Conservation (phyloP, 2,797 vertebrate genomes). For the Macropus fuliginosus region DNA sequence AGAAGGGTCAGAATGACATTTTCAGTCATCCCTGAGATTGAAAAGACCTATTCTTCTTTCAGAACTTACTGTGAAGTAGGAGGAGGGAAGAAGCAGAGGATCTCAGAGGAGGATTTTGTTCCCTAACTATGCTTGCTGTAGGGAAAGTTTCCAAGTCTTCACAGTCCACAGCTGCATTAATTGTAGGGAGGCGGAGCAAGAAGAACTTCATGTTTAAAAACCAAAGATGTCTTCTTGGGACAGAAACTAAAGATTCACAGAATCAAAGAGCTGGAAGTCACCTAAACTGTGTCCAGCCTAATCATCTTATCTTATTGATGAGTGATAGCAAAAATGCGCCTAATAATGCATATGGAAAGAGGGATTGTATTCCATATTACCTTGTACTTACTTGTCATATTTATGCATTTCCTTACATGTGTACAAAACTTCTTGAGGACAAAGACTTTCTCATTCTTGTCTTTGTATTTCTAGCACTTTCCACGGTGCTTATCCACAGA, state of each 20-base stretch:
- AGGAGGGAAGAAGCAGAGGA: constrained; percentile 9
- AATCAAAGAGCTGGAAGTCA: not conserved
- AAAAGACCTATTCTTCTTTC: not conserved
- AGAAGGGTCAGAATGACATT: not conserved
- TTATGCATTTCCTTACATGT: not conserved
- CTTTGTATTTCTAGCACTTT: not conserved
- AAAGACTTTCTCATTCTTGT: not conserved
- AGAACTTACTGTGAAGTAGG: not conserved
- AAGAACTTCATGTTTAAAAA: not conserved
- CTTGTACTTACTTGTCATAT: not conserved
- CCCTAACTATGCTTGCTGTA: not conserved
- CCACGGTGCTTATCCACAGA: not conserved
- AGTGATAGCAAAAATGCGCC: not conserved
- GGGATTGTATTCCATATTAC: not conserved
- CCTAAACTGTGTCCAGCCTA: not conserved
- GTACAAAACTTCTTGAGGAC: not conserved
- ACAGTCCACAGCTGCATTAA: not conserved
- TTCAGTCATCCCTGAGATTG: constrained; percentile 12
- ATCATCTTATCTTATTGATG: not conserved
- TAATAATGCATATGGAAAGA: not conserved
- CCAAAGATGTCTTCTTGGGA: not conserved
- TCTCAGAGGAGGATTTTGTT: constrained; percentile 11
- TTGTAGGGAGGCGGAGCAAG: not conserved
- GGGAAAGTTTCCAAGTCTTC: constrained; percentile 26
- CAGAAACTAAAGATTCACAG: not conserved